These are phyloP conservation scores for Pediacus dermestoides DNA, from an alignment of 2,888 invertebrate genomes.

Conservation along the genomic window DNA sequence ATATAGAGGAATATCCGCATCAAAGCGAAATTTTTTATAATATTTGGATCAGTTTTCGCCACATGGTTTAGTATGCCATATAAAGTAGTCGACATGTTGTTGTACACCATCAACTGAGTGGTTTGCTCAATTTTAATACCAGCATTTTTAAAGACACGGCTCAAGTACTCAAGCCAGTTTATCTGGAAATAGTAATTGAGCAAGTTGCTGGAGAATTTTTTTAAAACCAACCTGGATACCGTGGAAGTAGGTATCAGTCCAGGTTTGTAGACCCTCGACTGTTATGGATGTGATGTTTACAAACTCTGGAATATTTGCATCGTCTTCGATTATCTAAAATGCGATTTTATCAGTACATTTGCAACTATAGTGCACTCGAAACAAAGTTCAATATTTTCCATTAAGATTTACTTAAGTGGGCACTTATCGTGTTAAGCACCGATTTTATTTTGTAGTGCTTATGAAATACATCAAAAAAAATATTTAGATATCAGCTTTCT, in stretches of 20 bases:
- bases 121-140: constrained; percentile 35
- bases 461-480: no score
- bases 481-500: no score
- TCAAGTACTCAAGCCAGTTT: constrained; percentile 45
- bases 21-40: constrained; percentile 44
- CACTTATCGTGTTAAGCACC: no score
- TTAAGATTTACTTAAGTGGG: no score
- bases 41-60: constrained; percentile 32
- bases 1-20: constrained; percentile 41
- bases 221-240: constrained; percentile 7
- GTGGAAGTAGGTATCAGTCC: constrained; percentile 16
- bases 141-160: constrained; percentile 35
- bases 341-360: no score
- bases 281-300: constrained; percentile 7
- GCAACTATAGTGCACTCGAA: no score
- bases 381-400: no score
- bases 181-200: constrained; percentile 40
- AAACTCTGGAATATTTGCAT: constrained; percentile 5
- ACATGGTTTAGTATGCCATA: constrained; percentile 43
- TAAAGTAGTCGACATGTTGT: constrained; percentile 20
- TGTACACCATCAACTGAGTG: constrained; percentile 30
- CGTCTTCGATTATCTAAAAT: constrained; percentile 10
- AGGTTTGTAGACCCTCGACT: constrained; percentile 27
- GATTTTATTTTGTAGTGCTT: no score
- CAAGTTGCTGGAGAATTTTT: no score